Percentiles rank a stretch among this genome's conserved stretches.
Evolutionary conservation across 2,113 vertebrate species (phyloP).

Genomic region (Prunella himalayana): DNA sequence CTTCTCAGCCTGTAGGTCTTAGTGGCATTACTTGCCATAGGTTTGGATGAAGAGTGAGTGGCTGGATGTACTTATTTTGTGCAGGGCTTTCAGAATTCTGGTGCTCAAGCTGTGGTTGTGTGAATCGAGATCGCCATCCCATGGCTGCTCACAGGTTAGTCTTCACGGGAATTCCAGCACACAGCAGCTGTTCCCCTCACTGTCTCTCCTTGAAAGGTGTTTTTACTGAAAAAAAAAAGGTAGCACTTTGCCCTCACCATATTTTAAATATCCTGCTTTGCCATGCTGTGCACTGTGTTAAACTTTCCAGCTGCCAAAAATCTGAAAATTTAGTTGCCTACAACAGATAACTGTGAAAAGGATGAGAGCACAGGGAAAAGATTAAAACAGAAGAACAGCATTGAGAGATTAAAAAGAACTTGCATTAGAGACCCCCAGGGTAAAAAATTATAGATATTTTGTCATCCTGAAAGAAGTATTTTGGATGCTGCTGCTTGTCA

Average conservation of each 20-base stretch:
- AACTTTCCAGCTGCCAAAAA: background rate
- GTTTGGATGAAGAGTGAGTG: background rate
- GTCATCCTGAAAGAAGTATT: background rate
- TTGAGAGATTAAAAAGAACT: background rate
- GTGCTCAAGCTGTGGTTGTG: background rate
- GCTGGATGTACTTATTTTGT: background rate
- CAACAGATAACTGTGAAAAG: background rate
- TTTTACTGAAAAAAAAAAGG: background rate
- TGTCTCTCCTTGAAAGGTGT: background rate
- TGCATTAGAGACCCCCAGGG: background rate
- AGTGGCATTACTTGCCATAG: background rate
- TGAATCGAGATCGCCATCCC: constrained; percentile 56
- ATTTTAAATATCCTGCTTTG: background rate
- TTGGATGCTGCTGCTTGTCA: background rate
- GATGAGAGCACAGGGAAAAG: background rate
- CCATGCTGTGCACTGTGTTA: background rate
- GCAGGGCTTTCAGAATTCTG: too few species aligned
- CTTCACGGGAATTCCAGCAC: background rate
- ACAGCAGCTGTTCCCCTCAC: background rate
- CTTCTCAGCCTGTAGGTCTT: background rate
- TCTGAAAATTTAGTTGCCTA: background rate
- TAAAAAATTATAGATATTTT: background rate
- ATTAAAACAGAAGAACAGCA: background rate
- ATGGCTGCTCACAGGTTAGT: background rate
- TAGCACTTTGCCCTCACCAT: background rate